Evolutionary conservation across 2,113 vertebrate genomes (phyloP).

Genomic region (Entosphenus tridentatus): DNA sequence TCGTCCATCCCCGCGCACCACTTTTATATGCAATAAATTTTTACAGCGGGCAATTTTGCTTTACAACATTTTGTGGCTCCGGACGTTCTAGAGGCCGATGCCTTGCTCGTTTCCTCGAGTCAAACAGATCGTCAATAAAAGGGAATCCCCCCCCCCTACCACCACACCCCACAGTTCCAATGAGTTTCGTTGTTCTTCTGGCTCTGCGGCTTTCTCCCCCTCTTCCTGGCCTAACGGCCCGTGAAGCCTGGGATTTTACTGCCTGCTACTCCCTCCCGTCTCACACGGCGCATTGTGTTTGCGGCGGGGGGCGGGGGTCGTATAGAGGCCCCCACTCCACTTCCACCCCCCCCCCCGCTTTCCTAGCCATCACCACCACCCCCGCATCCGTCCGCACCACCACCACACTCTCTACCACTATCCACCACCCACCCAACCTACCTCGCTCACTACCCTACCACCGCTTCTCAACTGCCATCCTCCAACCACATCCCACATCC

Average conservation of each 20-base stretch:
- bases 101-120: conserved; percentile 5
- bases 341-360: too few species aligned
- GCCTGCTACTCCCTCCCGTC: not conserved
- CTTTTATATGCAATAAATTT: conserved; percentile 6
- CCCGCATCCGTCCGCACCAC: too few species aligned
- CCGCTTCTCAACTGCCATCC: too few species aligned
- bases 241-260: conserved; percentile 2
- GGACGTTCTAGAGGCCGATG: not conserved
- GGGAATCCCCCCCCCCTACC: not conserved
- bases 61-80: conserved; percentile 4
- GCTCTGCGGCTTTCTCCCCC: not conserved
- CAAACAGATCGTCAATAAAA: conserved; percentile 6
- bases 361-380: too few species aligned
- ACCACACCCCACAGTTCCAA: too few species aligned
- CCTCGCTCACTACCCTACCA: too few species aligned
- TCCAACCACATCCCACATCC: too few species aligned
- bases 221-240: conserved; percentile 1
- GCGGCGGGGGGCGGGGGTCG: too few species aligned
- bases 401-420: too few species aligned
- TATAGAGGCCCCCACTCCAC: too few species aligned
- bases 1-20: not conserved
- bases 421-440: too few species aligned
- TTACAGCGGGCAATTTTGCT: conserved; percentile 4
- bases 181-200: not conserved
- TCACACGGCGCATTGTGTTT: too few species aligned